Conservation (phyloP, 2,113 vertebrate species). For the Takifugu bimaculatus region DNA sequence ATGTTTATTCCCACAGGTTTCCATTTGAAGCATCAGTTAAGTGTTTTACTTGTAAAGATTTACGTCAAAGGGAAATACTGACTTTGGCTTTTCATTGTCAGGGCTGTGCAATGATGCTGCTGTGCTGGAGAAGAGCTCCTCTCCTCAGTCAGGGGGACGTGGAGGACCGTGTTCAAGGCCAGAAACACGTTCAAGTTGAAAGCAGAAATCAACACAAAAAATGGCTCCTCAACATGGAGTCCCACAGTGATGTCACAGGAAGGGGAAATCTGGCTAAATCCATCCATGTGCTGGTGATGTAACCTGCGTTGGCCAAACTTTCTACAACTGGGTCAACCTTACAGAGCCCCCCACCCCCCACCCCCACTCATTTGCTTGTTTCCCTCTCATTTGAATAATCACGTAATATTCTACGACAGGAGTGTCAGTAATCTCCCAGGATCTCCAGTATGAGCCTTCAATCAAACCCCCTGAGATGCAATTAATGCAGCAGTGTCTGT, state of each 20-base stretch:
- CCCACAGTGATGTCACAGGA: too few species aligned
- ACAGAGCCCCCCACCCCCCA: neutral
- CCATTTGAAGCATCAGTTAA: neutral
- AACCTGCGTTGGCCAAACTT: neutral
- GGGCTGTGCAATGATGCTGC: neutral
- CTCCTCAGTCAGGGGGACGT: neutral
- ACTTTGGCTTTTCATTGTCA: neutral
- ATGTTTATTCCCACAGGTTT: neutral
- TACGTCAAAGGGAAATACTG: neutral
- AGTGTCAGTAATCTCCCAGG: slow-evolving; percentile 20
- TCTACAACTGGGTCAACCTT: slow-evolving; percentile 42
- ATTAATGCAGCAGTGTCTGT: slow-evolving; percentile 19
- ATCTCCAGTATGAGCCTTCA: neutral
- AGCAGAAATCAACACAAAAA: slow-evolving; percentile 6
- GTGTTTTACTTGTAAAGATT: neutral
- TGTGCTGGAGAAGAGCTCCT: neutral
- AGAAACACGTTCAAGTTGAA: slow-evolving; percentile 1
- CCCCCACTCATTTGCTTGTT: neutral
- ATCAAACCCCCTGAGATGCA: slow-evolving; percentile 9
- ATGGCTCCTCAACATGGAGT: neutral
- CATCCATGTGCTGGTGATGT: neutral
- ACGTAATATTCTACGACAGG: neutral
- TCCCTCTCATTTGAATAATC: slow-evolving; percentile 11
- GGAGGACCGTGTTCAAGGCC: neutral
- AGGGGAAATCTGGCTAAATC: too few species aligned